phyloP scores from a whole-genome alignment of 2,888 invertebrate species.

The Orgyia antiqua region DNA sequence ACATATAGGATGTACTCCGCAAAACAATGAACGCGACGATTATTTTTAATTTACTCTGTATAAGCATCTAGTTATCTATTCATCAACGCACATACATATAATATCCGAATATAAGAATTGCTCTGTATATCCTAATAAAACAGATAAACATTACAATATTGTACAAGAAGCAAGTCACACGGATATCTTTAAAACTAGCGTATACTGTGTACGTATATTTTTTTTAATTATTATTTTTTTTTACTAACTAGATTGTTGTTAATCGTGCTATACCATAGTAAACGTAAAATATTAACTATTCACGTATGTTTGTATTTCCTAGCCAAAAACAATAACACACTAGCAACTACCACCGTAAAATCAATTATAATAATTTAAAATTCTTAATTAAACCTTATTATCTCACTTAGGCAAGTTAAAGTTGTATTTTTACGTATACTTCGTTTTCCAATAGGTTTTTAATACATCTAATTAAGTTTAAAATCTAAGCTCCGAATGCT shows the following conservation, averaged over 20 bases:
- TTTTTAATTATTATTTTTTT: conserved; percentile 38
- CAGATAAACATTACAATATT: conserved; percentile 18
- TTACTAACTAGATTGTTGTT: conserved; percentile 62
- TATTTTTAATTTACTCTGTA: conserved; percentile 43
- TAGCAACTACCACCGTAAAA: conserved; percentile 71
- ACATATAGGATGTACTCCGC: conserved; percentile 27
- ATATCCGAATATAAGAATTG: conserved; percentile 32
- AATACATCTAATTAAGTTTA: conserved; percentile 61
- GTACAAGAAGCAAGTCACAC: conserved; percentile 35
- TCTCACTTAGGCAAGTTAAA: conserved; percentile 79
- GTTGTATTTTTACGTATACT: conserved; percentile 77
- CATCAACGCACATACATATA: conserved; percentile 62
- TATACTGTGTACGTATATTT: conserved; percentile 74
- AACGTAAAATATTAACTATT: conserved; percentile 56
- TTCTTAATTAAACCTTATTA: conserved; percentile 70
- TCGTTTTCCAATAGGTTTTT: conserved; percentile 72
- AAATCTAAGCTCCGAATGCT: conserved; percentile 68
- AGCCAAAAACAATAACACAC: conserved; percentile 67
- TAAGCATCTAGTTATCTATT: conserved; percentile 67
- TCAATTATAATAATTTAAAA: conserved; percentile 76
- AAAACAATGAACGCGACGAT: conserved; percentile 50
- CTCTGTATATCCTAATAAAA: conserved; percentile 25
- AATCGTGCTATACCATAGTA: conserved; percentile 51
- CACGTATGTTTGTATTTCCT: conserved; percentile 66
- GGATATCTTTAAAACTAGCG: conserved; percentile 65